phyloP scores from a whole-genome alignment of 2,797 vertebrate species.

The Eulemur albifrons region DNA sequence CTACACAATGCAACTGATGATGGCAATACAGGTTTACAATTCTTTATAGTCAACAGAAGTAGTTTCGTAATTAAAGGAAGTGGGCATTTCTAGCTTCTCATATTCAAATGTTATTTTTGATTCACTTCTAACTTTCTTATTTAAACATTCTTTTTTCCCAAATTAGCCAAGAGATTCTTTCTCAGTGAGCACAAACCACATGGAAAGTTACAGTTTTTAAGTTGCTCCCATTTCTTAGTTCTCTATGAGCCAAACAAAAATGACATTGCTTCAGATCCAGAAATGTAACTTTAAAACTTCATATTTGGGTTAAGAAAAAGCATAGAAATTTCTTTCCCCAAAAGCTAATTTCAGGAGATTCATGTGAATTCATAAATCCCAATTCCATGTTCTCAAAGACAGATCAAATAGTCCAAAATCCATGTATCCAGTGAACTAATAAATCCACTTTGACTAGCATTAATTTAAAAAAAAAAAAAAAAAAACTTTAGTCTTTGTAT shows the following conservation, averaged over 20 bases:
- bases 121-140: conserved; percentile 72
- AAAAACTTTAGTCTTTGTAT: background rate
- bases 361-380: background rate
- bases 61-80: conserved; percentile 62
- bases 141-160: conserved; percentile 72
- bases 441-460: background rate
- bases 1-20: background rate
- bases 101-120: conserved; percentile 60
- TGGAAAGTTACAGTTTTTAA: conserved; percentile 72
- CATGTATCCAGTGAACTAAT: background rate
- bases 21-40: conserved; percentile 26
- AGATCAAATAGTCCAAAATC: background rate
- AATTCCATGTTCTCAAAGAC: background rate
- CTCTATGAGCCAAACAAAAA: conserved; percentile 32
- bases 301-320: conserved; percentile 14
- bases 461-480: background rate
- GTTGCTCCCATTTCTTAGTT: conserved; percentile 45
- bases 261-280: conserved; percentile 28
- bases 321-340: background rate
- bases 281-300: conserved; percentile 50
- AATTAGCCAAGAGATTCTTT: conserved; percentile 72
- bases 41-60: conserved; percentile 51
- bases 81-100: conserved; percentile 55
- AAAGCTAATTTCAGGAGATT: conserved; percentile 17
- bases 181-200: conserved; percentile 70